Evolutionary conservation across 1,140 invertebrate genomes (phyloP).

Genomic region (Zaprionus nigranus): DNA sequence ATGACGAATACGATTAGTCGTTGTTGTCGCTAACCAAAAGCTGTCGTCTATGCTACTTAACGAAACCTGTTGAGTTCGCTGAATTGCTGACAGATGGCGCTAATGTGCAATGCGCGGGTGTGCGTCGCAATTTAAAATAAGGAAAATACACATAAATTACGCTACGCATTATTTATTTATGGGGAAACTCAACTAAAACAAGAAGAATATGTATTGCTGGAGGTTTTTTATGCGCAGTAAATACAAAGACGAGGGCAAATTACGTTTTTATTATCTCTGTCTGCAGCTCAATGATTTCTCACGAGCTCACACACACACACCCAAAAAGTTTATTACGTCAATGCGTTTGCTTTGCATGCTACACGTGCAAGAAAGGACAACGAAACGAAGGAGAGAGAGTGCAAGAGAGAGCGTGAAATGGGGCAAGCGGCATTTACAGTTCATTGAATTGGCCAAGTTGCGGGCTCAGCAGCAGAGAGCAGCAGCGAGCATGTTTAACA

Average conservation of each 20-base stretch:
- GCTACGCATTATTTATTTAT: slow-evolving; percentile 2
- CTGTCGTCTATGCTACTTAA: slow-evolving; percentile 7
- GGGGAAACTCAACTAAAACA: slow-evolving; percentile 12
- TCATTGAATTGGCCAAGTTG: slow-evolving; percentile 67
- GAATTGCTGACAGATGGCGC: slow-evolving; percentile 13
- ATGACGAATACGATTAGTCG: slow-evolving; percentile 5
- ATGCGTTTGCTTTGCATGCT: slow-evolving; percentile 13
- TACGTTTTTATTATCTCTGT: slow-evolving; percentile 32
- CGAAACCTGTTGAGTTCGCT: not conserved
- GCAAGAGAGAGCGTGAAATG: slow-evolving; percentile 5
- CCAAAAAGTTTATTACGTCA: slow-evolving; percentile 30
- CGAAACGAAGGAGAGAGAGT: not conserved
- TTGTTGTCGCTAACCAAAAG: not conserved
- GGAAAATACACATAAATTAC: not conserved
- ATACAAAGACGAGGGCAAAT: slow-evolving; percentile 12
- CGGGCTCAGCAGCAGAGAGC: slow-evolving; percentile 28
- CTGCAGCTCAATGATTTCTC: slow-evolving; percentile 32
- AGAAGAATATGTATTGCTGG: not conserved
- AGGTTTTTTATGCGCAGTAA: slow-evolving; percentile 12
- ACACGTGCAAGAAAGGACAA: slow-evolving; percentile 19
- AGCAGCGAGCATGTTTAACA: slow-evolving; percentile 63
- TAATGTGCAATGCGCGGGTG: not conserved
- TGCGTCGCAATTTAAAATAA: slow-evolving; percentile 11
- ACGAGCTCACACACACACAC: not conserved
- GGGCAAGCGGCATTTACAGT: slow-evolving; percentile 60